These are phyloP conservation scores for Amblyraja radiata DNA, from an alignment of 2,797 vertebrate genomes.

Conservation along the genomic window DNA sequence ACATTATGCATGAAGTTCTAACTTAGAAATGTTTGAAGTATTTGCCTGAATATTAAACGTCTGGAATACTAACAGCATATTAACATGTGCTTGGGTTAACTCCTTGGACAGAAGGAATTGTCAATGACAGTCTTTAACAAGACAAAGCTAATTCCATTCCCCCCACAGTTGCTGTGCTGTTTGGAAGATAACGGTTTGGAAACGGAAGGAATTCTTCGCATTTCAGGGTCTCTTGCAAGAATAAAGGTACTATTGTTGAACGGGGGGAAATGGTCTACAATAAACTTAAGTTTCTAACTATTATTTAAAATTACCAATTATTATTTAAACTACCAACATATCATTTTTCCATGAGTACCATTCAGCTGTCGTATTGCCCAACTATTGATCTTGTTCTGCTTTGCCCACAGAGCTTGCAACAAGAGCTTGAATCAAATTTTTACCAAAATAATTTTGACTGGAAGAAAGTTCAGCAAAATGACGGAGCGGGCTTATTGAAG, in stretches of 20 bases:
- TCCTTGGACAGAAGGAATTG: not conserved
- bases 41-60: not conserved
- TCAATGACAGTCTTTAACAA: not conserved
- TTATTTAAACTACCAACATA: no score
- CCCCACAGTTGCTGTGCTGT: conserved; percentile 72
- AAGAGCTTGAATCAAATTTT: conserved; percentile 73
- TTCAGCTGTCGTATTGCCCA: not conserved
- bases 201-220: conserved; percentile 78
- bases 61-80: not conserved
- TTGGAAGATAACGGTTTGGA: conserved; percentile 80
- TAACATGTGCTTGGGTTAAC: not conserved
- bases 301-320: not conserved
- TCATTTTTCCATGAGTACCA: not conserved
- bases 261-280: not conserved
- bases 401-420: conserved; percentile 63
- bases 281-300: not conserved
- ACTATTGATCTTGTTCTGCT: not conserved
- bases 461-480: conserved; percentile 82
- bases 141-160: conserved; percentile 10
- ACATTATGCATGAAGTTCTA: not conserved
- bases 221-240: conserved; percentile 79
- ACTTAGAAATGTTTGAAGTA: not conserved
- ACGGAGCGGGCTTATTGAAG: conserved; percentile 77
- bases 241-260: conserved; percentile 67
- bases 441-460: conserved; percentile 68